Conservation (phyloP, 2,888 invertebrate species). For the Acrocera orbiculus region DNA sequence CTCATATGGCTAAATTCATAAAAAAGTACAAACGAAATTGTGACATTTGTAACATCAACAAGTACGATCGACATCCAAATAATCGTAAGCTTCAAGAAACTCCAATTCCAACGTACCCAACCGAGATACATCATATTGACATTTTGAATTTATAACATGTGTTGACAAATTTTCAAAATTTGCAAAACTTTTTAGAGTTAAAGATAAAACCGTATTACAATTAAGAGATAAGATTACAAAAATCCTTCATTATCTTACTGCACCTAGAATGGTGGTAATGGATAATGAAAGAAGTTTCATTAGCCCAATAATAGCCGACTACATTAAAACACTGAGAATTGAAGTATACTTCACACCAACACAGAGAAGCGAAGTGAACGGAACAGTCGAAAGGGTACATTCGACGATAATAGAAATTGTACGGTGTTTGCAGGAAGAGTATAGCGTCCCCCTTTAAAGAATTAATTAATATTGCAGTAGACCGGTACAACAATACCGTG, state of each 20-base stretch:
- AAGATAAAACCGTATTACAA: background rate
- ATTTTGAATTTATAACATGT: background rate
- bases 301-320: background rate
- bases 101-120: background rate
- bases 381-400: background rate
- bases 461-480: background rate
- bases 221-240: background rate
- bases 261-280: background rate
- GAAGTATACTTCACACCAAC: background rate
- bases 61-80: background rate
- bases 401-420: background rate
- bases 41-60: background rate
- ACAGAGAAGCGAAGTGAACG: background rate
- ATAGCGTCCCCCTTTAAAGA: background rate
- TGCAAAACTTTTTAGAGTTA: background rate
- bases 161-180: constrained; percentile 3
- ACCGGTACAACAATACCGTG: background rate
- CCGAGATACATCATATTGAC: background rate
- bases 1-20: background rate
- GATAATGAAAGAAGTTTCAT: background rate
- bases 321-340: background rate
- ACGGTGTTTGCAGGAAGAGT: background rate
- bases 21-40: background rate
- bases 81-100: background rate
- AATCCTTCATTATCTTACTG: background rate